A percentile compares a stretch with the other conserved stretches of the same genome.
These are phyloP conservation scores for Drosophila kuntzei DNA, from an alignment of 2,888 invertebrate genomes.

Conservation along the genomic window DNA sequence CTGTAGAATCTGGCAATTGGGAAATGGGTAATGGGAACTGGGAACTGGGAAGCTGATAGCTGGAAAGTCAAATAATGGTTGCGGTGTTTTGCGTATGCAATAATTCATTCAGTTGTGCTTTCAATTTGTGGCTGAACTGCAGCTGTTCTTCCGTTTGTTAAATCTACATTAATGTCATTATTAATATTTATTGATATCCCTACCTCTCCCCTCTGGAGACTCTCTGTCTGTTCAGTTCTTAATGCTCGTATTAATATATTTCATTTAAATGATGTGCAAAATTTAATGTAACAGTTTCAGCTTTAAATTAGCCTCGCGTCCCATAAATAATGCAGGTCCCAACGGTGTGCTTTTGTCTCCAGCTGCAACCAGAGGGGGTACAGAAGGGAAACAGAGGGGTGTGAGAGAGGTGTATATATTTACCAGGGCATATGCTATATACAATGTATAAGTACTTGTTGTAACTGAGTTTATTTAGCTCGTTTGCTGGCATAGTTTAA, in stretches of 20 bases:
- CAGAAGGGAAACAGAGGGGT: neutral
- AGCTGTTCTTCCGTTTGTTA: slow-evolving; percentile 50
- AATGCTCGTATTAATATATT: slow-evolving; percentile 33
- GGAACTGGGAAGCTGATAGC: neutral
- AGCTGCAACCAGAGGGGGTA: slow-evolving; percentile 8
- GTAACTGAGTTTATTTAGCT: slow-evolving; percentile 20
- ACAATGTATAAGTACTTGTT: slow-evolving; percentile 8
- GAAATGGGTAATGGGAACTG: slow-evolving; percentile 8
- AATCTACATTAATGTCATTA: slow-evolving; percentile 82
- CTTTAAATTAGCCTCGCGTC: slow-evolving; percentile 54
- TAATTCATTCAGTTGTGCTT: slow-evolving; percentile 48
- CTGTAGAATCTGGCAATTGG: slow-evolving; percentile 18
- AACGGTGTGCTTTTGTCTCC: slow-evolving; percentile 59
- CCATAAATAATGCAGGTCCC: slow-evolving; percentile 71
- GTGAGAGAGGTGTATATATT: slow-evolving; percentile 11
- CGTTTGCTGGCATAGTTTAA: slow-evolving; percentile 36
- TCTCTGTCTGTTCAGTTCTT: neutral
- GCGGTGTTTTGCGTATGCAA: slow-evolving; percentile 47
- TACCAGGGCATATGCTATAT: slow-evolving; percentile 7
- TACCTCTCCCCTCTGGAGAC: neutral
- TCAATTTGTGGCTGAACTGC: slow-evolving; percentile 36
- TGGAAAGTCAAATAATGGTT: slow-evolving; percentile 6
- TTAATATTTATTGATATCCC: slow-evolving; percentile 82
- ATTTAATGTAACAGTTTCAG: slow-evolving; percentile 41
- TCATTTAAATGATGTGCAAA: slow-evolving; percentile 44